These are phyloP conservation scores for Julus scandinavius DNA, from an alignment of 2,888 invertebrate genomes.

Conservation along the genomic window DNA sequence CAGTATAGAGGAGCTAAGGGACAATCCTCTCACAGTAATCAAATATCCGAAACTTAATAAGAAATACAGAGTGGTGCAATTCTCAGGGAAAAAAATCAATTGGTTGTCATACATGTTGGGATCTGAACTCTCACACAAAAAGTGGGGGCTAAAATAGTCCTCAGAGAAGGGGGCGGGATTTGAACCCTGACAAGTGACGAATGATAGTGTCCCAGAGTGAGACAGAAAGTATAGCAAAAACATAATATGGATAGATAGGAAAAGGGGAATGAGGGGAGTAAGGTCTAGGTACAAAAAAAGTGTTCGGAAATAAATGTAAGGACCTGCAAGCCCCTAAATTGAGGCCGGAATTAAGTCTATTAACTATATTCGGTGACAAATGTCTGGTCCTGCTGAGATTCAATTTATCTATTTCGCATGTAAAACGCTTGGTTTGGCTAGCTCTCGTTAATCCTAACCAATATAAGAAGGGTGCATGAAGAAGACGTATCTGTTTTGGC, in stretches of 20 bases:
- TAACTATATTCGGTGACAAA: conserved; percentile 2
- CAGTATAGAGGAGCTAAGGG: background rate
- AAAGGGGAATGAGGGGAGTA: background rate
- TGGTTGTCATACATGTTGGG: conserved; percentile 33
- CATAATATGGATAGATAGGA: conserved; percentile 25
- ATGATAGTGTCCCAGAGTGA: conserved; percentile 25
- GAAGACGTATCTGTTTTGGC: background rate
- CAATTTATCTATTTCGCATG: conserved; percentile 26
- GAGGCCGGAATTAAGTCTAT: conserved; percentile 33
- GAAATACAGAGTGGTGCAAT: background rate
- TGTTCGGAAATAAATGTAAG: conserved; percentile 25
- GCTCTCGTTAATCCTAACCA: conserved; percentile 18
- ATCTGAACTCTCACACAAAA: background rate
- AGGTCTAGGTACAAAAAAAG: background rate
- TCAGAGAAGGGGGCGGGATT: conserved; percentile 5
- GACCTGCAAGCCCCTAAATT: conserved; percentile 33
- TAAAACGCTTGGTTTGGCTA: conserved; percentile 6
- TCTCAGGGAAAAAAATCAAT: background rate
- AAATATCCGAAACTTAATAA: conserved; percentile 18
- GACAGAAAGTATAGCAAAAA: background rate
- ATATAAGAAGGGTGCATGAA: background rate
- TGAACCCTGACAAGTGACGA: conserved; percentile 19
- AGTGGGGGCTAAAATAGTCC: conserved; percentile 4
- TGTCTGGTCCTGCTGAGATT: conserved; percentile 33
- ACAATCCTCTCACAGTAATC: background rate